A percentile compares a stretch with the other conserved stretches of the same genome.
Conservation (phyloP, 2,113 vertebrate genomes). For the Ictidomys tridecemlineatus region DNA sequence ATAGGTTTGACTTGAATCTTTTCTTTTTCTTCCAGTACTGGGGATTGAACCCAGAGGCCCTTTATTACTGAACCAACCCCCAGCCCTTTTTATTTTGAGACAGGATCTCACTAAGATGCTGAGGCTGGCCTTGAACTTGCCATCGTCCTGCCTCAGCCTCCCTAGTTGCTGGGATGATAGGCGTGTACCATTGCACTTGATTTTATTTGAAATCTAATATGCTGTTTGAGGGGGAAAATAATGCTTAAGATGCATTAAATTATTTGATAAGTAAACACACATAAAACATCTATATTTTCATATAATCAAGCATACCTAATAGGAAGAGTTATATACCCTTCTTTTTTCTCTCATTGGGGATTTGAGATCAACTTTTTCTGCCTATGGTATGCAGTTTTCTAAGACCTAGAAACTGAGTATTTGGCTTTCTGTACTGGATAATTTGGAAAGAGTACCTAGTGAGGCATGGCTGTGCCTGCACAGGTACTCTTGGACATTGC, state of each 20-base stretch:
- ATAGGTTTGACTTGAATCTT: neutral
- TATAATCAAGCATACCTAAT: neutral
- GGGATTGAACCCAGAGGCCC: no score
- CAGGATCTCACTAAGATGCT: no score
- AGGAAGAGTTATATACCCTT: neutral
- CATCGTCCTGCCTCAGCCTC: no score
- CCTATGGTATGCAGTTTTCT: neutral
- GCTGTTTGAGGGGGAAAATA: neutral
- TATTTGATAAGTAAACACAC: constrained; percentile 44
- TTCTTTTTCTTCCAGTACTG: no score
- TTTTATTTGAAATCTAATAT: constrained; percentile 15
- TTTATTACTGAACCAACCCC: no score
- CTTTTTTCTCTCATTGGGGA: neutral
- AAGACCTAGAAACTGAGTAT: neutral
- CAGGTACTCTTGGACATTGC: neutral
- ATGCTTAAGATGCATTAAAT: neutral
- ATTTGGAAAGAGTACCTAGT: neutral
- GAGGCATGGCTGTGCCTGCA: neutral
- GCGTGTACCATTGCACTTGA: no score
- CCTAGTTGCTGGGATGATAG: no score
- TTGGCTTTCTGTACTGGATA: neutral
- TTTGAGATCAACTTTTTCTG: constrained; percentile 37
- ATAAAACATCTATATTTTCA: constrained; percentile 15
- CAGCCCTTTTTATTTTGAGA: no score
- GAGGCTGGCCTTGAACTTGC: no score